These are phyloP conservation scores for Hydropsyche betteni DNA, from an alignment of 2,888 invertebrate species.

Conservation along the genomic window DNA sequence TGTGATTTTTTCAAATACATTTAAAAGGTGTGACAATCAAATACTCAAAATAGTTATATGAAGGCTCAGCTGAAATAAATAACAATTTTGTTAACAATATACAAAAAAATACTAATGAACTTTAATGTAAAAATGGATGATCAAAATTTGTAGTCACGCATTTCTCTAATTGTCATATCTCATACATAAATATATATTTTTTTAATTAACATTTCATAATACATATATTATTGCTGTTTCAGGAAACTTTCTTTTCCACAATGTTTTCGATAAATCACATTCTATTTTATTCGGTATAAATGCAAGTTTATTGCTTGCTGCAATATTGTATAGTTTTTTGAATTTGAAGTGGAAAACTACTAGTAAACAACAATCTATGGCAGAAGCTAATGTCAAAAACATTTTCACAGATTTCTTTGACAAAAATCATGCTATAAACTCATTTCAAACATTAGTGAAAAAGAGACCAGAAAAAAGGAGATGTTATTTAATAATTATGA, in stretches of 20 bases:
- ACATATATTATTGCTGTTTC: constrained; percentile 53
- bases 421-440: constrained; percentile 70
- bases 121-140: too few relatives aligned
- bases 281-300: constrained; percentile 80
- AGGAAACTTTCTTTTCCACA: constrained; percentile 74
- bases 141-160: too few relatives aligned
- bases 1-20: constrained; percentile 52
- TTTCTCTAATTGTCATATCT: too few relatives aligned
- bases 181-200: too few relatives aligned
- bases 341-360: constrained; percentile 77
- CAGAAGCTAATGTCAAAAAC: constrained; percentile 67
- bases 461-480: constrained; percentile 68
- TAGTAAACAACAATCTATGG: constrained; percentile 68
- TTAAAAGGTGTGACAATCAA: background rate
- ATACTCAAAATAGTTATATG: too few relatives aligned
- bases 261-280: constrained; percentile 72
- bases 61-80: too few relatives aligned
- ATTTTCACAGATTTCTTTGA: constrained; percentile 78
- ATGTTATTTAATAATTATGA: constrained; percentile 72
- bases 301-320: constrained; percentile 67
- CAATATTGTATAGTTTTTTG: constrained; percentile 73
- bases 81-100: too few relatives aligned
- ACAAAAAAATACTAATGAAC: too few relatives aligned
- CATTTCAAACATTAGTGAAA: constrained; percentile 70
- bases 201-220: background rate